Conservation (phyloP, 2,888 invertebrate genomes). For the Hydropsyche betteni region DNA sequence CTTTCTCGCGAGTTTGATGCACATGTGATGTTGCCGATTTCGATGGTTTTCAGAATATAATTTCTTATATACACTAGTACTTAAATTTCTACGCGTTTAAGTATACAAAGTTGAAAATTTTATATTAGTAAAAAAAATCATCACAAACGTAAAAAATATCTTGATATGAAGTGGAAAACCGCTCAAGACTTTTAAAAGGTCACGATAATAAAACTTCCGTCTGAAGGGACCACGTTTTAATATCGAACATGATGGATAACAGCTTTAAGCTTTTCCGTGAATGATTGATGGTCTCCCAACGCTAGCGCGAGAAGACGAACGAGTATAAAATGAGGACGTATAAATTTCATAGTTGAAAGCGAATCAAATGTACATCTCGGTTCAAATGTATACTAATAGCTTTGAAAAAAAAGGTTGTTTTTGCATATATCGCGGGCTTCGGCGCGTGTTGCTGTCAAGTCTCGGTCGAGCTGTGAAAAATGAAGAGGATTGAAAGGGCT, state of each 20-base stretch:
- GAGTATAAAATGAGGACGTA: neutral
- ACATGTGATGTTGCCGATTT: too few relatives aligned
- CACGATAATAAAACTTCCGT: slow-evolving; percentile 10
- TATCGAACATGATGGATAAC: slow-evolving; percentile 28
- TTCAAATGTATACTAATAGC: neutral
- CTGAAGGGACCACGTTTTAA: slow-evolving; percentile 7
- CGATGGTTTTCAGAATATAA: too few relatives aligned
- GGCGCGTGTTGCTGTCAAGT: too few relatives aligned
- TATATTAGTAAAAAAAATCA: too few relatives aligned
- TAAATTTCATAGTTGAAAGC: too few relatives aligned
- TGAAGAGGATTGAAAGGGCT: neutral
- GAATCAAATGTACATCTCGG: neutral
- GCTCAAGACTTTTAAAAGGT: neutral
- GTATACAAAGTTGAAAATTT: too few relatives aligned
- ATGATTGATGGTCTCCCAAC: slow-evolving; percentile 3
- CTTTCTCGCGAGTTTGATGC: too few relatives aligned
- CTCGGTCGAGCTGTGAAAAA: neutral
- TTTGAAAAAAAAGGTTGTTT: neutral
- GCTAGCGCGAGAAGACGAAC: neutral
- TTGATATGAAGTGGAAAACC: too few relatives aligned
- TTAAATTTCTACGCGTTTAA: too few relatives aligned
- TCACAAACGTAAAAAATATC: too few relatives aligned
- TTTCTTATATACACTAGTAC: too few relatives aligned
- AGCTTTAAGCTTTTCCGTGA: neutral
- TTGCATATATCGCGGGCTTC: too few relatives aligned